Evolutionary conservation across 2,888 invertebrate genomes (phyloP).

Genomic region (Malacosoma neustria): DNA sequence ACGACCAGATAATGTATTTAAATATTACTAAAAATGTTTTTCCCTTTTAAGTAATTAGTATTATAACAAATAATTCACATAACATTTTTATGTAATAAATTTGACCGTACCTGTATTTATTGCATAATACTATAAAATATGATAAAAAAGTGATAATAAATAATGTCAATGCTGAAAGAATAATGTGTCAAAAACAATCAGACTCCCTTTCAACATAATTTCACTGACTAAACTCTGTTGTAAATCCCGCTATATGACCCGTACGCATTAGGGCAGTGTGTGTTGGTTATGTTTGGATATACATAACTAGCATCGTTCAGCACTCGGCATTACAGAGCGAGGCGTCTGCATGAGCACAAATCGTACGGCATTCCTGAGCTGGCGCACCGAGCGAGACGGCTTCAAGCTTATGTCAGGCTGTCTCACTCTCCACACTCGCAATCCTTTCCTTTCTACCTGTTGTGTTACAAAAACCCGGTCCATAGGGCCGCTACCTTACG

Average conservation of each 20-base stretch:
- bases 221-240: constrained; percentile 72
- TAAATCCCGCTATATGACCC: constrained; percentile 72
- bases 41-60: too few relatives aligned
- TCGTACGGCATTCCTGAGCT: constrained; percentile 72
- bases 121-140: neutral
- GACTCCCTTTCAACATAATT: constrained; percentile 74
- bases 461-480: constrained; percentile 74
- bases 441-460: constrained; percentile 75
- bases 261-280: constrained; percentile 74
- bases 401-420: constrained; percentile 29
- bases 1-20: too few relatives aligned
- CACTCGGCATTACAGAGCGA: constrained; percentile 12
- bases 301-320: constrained; percentile 45
- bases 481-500: constrained; percentile 74
- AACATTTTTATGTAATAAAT: too few relatives aligned
- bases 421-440: constrained; percentile 60
- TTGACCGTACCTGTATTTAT: constrained; percentile 19
- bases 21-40: too few relatives aligned
- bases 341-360: constrained; percentile 61
- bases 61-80: too few relatives aligned
- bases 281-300: constrained; percentile 54
- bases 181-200: constrained; percentile 48
- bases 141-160: neutral
- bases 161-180: neutral
- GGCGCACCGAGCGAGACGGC: constrained; percentile 46